Evolutionary conservation across 2,113 vertebrate genomes (phyloP), one percentile per base, ranked within the genome.

Genomic region (Narcine bancroftii): DNA sequence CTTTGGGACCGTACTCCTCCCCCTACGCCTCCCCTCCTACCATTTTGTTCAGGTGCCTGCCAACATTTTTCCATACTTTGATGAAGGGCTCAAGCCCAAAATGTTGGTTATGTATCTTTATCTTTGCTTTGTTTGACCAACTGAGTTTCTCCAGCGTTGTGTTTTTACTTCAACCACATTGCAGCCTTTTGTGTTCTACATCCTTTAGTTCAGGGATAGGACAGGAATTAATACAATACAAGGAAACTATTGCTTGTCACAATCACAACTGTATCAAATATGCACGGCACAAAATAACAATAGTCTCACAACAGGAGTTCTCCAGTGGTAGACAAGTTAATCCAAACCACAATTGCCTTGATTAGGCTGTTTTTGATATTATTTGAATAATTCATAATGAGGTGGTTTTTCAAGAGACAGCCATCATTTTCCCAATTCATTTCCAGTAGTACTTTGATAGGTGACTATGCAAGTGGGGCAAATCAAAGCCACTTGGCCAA

Each of bases 341-440:
- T 69, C 65, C 29, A 26, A 45, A 69, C 65, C 39, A 91, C 89
- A 71, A 39, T 91, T 69, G 63, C 42, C 89, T 91, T 91, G 65
- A 66, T 91, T 91, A 91, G 65, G 39, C 33, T 91, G 42, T 33
- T 21, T 66, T 45, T 71, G 39, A 91, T 69, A 66, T 13, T 21
- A 91, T 91, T 91, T 91, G 65, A 91, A 71, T 91, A 71, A 69
- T 45, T 91, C 26, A 69, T 91, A 91, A 17, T 47, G 42, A 69
- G 24, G 9, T 45, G 89, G 63, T 69, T 42, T 21, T 42, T 69
- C 9, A 42, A 71, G 42, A 26, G 63, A 47, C 63, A 47, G 39
- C 39, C 42, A 47, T 6, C 6, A 29, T 91, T 45, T 2, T 29
- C 39, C 39, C 63, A 91, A 69, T 42, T 69, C 24, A 4, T 69